phyloP scores from a whole-genome alignment of 2,888 invertebrate genomes.

The Ernsta delagoae region DNA sequence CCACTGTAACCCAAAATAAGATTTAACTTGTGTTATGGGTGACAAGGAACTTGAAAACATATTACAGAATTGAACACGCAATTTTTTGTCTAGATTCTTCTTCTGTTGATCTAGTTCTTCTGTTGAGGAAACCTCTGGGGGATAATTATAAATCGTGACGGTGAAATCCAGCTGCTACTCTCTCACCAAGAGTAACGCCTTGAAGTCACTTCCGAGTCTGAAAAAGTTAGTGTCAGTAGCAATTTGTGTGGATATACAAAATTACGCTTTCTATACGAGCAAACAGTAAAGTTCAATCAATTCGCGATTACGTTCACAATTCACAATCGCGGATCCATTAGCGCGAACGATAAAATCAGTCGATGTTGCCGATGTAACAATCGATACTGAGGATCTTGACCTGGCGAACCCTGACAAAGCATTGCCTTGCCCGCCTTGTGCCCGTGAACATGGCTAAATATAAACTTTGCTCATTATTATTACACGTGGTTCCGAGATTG shows the following conservation, averaged over 20 bases:
- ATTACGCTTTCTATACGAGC: neutral
- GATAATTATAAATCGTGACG: too few species aligned
- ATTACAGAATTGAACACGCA: too few species aligned
- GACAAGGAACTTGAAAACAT: too few species aligned
- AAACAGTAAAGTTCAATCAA: conserved; percentile 12
- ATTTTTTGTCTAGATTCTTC: too few species aligned
- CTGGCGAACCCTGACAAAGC: conserved; percentile 18
- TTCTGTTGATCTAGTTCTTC: too few species aligned
- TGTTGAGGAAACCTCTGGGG: too few species aligned
- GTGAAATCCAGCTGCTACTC: too few species aligned
- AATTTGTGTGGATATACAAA: neutral
- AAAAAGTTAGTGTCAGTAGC: neutral
- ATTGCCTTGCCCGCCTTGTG: neutral
- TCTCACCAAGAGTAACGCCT: too few species aligned
- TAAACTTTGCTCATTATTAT: neutral
- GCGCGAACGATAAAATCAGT: conserved; percentile 29
- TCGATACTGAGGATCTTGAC: conserved; percentile 28
- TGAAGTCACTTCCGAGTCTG: neutral
- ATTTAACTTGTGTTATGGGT: too few species aligned
- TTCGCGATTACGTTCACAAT: conserved; percentile 32
- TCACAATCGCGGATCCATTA: conserved; percentile 31
- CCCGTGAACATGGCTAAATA: neutral
- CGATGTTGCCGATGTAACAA: conserved; percentile 19
- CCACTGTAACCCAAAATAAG: too few species aligned
- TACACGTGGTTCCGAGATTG: neutral